These are phyloP conservation scores for Macrobrachium rosenbergii DNA, from an alignment of 1,140 invertebrate species.

Conservation along the genomic window DNA sequence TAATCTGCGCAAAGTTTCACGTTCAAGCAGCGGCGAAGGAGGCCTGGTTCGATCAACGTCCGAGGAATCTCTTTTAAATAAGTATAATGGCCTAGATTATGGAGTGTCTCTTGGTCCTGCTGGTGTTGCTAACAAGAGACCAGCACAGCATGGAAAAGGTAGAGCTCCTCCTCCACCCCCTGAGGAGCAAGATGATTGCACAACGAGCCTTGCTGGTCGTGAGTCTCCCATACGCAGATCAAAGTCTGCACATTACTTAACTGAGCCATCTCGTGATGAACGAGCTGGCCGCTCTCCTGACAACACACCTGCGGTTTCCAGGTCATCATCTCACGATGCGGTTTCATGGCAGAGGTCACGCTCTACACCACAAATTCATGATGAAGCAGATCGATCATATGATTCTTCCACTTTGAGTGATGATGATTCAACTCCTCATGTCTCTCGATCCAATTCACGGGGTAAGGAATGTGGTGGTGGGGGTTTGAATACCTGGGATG, in stretches of 20 bases:
- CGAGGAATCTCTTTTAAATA: slow-evolving; percentile 61
- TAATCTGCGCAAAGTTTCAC: slow-evolving; percentile 69
- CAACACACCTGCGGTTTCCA: slow-evolving; percentile 52
- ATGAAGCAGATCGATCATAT: slow-evolving; percentile 70
- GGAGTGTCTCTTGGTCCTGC: slow-evolving; percentile 59
- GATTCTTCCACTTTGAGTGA: slow-evolving; percentile 74
- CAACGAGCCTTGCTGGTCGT: slow-evolving; percentile 27
- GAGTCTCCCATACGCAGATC: slow-evolving; percentile 64
- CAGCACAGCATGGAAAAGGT: slow-evolving; percentile 49
- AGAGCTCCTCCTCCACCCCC: slow-evolving; percentile 56
- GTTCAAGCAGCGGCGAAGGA: slow-evolving; percentile 63
- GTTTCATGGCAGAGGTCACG: slow-evolving; percentile 67
- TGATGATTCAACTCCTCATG: slow-evolving; percentile 74
- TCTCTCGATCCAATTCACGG: slow-evolving; percentile 73
- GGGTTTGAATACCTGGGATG: slow-evolving; percentile 56
- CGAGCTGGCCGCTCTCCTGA: slow-evolving; percentile 53
- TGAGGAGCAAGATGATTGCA: slow-evolving; percentile 52
- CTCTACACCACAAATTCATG: slow-evolving; percentile 70
- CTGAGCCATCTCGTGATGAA: slow-evolving; percentile 48
- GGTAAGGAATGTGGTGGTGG: slow-evolving; percentile 70
- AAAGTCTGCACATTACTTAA: slow-evolving; percentile 64
- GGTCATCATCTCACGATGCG: slow-evolving; percentile 59
- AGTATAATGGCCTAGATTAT: slow-evolving; percentile 64
- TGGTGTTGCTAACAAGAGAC: slow-evolving; percentile 40
- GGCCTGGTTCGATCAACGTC: slow-evolving; percentile 64